Conservation (phyloP, 2,888 invertebrate genomes). For the Argyresthia goedartella region DNA sequence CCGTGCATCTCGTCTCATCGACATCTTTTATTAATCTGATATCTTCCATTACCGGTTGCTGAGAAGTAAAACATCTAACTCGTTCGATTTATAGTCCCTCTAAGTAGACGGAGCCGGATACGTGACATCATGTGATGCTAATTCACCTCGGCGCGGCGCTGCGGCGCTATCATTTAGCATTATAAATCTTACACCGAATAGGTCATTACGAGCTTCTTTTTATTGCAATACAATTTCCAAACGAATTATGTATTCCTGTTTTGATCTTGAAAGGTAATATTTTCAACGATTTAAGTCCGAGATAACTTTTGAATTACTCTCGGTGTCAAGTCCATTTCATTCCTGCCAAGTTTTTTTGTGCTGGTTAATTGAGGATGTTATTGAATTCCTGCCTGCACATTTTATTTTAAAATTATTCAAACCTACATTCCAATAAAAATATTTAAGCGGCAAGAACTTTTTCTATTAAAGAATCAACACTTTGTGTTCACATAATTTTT, state of each 20-base stretch:
- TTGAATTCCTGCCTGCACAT: too few relatives aligned
- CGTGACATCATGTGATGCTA: slow-evolving; percentile 60
- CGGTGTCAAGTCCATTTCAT: too few relatives aligned
- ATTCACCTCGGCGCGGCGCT: slow-evolving; percentile 34
- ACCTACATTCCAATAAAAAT: too few relatives aligned
- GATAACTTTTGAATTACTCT: too few relatives aligned
- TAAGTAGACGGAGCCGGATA: slow-evolving; percentile 51
- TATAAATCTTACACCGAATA: slow-evolving; percentile 40
- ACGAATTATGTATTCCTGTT: not conserved
- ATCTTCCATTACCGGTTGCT: slow-evolving; percentile 56
- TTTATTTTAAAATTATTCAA: too few relatives aligned
- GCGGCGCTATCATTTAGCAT: slow-evolving; percentile 39
- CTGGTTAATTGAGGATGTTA: too few relatives aligned
- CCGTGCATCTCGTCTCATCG: slow-evolving; percentile 54
- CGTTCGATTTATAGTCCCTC: slow-evolving; percentile 49
- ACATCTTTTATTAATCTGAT: slow-evolving; percentile 58
- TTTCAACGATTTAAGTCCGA: slow-evolving; percentile 1
- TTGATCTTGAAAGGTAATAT: slow-evolving; percentile 7
- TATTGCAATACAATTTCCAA: slow-evolving; percentile 13
- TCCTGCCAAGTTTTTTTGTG: too few relatives aligned
- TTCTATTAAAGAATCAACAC: too few relatives aligned
- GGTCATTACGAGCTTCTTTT: slow-evolving; percentile 25
- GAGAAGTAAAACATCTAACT: slow-evolving; percentile 45
- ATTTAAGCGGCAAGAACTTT: too few relatives aligned
- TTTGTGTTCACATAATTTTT: too few relatives aligned